phyloP scores from a whole-genome alignment of 2,888 invertebrate species.

The Rhagophthalmus giganteus region DNA sequence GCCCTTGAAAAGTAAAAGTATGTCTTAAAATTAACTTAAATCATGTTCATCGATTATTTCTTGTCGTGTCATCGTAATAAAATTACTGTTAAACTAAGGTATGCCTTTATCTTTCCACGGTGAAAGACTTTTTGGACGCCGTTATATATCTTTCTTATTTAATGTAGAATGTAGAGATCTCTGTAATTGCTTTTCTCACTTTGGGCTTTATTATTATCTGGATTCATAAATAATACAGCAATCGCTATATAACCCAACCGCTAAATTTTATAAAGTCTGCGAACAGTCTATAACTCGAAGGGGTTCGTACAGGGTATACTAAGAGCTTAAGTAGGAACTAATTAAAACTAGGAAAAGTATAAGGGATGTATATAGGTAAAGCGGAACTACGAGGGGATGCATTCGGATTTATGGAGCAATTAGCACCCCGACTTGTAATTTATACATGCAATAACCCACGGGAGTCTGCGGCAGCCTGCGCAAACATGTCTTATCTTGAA shows the following conservation, averaged over 20 bases:
- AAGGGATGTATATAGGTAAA: constrained; percentile 26
- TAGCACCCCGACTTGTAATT: constrained; percentile 47
- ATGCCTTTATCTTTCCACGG: no score
- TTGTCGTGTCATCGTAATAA: no score
- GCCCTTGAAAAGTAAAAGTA: no score
- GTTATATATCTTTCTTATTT: no score
- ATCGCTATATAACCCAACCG: constrained; percentile 18
- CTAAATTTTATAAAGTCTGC: constrained; percentile 25
- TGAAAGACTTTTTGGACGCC: no score
- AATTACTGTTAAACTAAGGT: no score
- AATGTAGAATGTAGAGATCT: constrained; percentile 20
- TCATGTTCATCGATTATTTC: no score
- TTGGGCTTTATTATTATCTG: constrained; percentile 21
- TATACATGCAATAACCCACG: constrained; percentile 45
- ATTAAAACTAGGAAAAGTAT: constrained; percentile 45
- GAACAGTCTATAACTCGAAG: constrained; percentile 22
- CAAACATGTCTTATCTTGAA: constrained; percentile 25
- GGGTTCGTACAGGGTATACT: constrained; percentile 25
- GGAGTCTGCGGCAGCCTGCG: constrained; percentile 29
- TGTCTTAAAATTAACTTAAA: no score
- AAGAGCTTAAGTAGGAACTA: constrained; percentile 33
- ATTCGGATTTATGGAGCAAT: constrained; percentile 47
- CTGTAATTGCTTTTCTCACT: constrained; percentile 22
- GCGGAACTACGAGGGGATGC: constrained; percentile 31
- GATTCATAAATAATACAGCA: constrained; percentile 23